phyloP scores from a whole-genome alignment of 2,888 invertebrate species.

The Nysson spinosus region DNA sequence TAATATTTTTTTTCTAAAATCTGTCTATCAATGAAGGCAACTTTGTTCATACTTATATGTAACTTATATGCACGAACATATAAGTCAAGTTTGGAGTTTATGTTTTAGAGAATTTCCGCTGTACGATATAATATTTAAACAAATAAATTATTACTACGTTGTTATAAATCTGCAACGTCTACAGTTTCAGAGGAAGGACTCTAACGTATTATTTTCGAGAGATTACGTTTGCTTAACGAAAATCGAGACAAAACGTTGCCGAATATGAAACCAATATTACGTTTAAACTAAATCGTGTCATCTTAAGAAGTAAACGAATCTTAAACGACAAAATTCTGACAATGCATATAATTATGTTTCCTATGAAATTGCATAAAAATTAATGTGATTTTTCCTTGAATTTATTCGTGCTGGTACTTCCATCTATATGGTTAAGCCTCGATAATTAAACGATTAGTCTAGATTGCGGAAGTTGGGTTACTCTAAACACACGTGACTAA shows the following conservation, averaged over 20 bases:
- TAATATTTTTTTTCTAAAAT: too few species aligned
- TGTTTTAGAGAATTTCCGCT: too few species aligned
- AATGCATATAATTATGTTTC: not conserved
- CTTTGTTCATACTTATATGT: too few species aligned
- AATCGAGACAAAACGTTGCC: not conserved
- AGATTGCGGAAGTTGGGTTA: constrained; percentile 49
- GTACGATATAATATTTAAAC: too few species aligned
- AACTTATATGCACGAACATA: too few species aligned
- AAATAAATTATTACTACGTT: too few species aligned
- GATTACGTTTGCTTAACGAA: too few species aligned
- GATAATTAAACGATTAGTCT: constrained; percentile 16
- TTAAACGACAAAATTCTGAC: not conserved
- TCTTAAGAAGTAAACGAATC: not conserved
- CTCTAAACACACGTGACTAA: constrained; percentile 54
- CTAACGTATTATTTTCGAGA: too few species aligned
- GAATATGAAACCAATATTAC: not conserved
- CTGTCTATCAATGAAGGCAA: too few species aligned
- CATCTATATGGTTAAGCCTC: not conserved
- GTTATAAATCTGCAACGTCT: too few species aligned
- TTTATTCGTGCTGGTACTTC: not conserved
- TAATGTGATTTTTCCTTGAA: not conserved
- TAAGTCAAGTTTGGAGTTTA: too few species aligned
- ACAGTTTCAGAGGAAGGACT: too few species aligned
- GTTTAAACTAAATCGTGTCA: not conserved
- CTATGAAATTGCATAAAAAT: not conserved